These are phyloP conservation scores for Hippoglossus hippoglossus DNA, from an alignment of 2,797 vertebrate species.

Conservation along the genomic window DNA sequence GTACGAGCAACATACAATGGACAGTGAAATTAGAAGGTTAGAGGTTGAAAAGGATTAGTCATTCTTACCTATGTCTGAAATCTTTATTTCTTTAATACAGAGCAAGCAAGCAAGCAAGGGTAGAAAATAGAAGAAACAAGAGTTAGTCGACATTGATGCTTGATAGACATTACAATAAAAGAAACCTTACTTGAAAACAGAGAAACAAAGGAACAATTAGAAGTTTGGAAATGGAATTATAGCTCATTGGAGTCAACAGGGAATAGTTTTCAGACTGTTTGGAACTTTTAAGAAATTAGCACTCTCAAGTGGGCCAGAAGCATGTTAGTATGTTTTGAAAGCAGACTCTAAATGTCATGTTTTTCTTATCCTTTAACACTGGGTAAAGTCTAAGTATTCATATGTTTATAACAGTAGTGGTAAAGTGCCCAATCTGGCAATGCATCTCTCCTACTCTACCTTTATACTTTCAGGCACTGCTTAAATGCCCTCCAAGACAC, in stretches of 20 bases:
- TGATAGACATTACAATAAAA: constrained; percentile 4
- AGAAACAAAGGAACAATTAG: constrained; percentile 7
- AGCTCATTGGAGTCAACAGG: not conserved
- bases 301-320: not conserved
- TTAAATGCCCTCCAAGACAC: no score
- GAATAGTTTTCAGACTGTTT: constrained; percentile 26
- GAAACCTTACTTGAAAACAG: not conserved
- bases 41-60: constrained; percentile 38
- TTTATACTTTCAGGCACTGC: no score
- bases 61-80: constrained; percentile 99
- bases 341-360: not conserved
- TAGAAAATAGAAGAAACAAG: constrained; percentile 47
- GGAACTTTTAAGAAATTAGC: not conserved
- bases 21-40: constrained; percentile 13
- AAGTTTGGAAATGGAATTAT: constrained; percentile 1
- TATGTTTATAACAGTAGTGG: not conserved
- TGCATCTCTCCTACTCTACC: no score
- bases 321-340: not conserved
- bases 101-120: constrained; percentile 34
- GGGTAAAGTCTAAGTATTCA: no score
- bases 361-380: not conserved
- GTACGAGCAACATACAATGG: not conserved
- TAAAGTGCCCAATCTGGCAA: not conserved
- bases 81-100: constrained; percentile 97
- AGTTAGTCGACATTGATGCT: constrained; percentile 58